Evolutionary conservation across 2,113 vertebrate species (phyloP), one percentile per base, ranked within the genome.

Genomic region (Brienomyrus longianalis): DNA sequence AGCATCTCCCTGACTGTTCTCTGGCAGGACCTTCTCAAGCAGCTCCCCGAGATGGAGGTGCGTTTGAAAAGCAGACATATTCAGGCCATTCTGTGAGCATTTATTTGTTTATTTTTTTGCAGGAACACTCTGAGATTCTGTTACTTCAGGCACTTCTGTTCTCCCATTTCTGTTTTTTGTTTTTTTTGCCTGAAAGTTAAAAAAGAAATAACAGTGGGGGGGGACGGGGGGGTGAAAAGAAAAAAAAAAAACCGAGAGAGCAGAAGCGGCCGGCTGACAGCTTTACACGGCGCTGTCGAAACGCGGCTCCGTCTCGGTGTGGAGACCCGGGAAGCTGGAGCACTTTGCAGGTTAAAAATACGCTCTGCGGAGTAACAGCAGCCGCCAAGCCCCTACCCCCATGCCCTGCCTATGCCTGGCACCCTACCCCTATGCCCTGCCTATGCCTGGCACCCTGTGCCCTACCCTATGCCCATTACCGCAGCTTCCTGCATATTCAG

Each of bases 11-110:
- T 27, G 45, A 48, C 62, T 88, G 54, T 66, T 45, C 52, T 88
- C 35, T 91, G 23, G 50, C n/a, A 86, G 88, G 48, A 87, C 84
- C 66, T 59, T 66, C 84, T 90, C 80, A 89, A 56, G 62, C 45
- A 54, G 54, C 54, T 70, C 70, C 31, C 5, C 7, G 70, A 31
- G 27, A 77, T 19, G 70, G 70, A 83, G 15, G 45, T 27, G 21
- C 23, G 87, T 88, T 89, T 90, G 80, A 83, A 19, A 88, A 90
- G 77, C 45, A 89, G 89, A 89, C 89, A 74, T 93, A 91, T 92
- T 92, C 85, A 88, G 90, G 91, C 90, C 80, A 90, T 45, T 51
- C 48, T 50, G 59, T 89, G 43, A 83, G 51, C 88, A 90, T 74
- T 89, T 88, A 88, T 91, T 87, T 84, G 51, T 70, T 87, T 89